These are phyloP conservation scores for Lagodon rhomboides DNA, from an alignment of 2,797 vertebrate genomes.

Conservation along the genomic window DNA sequence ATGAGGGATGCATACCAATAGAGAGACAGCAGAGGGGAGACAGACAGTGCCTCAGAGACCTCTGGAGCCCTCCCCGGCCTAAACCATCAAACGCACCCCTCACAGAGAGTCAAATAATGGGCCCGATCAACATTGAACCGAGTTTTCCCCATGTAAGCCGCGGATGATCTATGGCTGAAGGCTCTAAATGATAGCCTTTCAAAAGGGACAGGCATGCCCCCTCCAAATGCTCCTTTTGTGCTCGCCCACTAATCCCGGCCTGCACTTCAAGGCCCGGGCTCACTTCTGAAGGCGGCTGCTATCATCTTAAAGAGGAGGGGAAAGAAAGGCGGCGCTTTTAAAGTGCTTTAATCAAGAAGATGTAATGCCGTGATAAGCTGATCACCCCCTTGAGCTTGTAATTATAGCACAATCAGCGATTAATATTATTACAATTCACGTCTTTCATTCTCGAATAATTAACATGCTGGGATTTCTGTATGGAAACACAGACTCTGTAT, in stretches of 20 bases:
- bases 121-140: slow-evolving; percentile 76
- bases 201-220: slow-evolving; percentile 71
- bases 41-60: slow-evolving; percentile 71
- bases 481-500: no score
- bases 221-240: slow-evolving; percentile 81
- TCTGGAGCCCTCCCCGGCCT: slow-evolving; percentile 59
- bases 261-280: slow-evolving; percentile 83
- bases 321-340: slow-evolving; percentile 75
- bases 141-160: slow-evolving; percentile 68
- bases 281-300: slow-evolving; percentile 80
- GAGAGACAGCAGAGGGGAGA: slow-evolving; percentile 75
- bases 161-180: slow-evolving; percentile 80
- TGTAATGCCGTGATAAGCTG: slow-evolving; percentile 76
- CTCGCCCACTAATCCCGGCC: slow-evolving; percentile 73
- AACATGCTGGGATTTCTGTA: not conserved
- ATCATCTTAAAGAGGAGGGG: slow-evolving; percentile 75
- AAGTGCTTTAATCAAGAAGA: slow-evolving; percentile 71
- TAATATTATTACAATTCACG: slow-evolving; percentile 39
- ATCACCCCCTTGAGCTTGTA: slow-evolving; percentile 67
- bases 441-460: slow-evolving; percentile 10
- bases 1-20: slow-evolving; percentile 83
- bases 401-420: slow-evolving; percentile 57
- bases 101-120: slow-evolving; percentile 69
- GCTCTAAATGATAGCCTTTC: slow-evolving; percentile 82
- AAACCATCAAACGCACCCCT: slow-evolving; percentile 75